phyloP scores from a whole-genome alignment of 1,140 invertebrate genomes.

The Drosophila athabasca region DNA sequence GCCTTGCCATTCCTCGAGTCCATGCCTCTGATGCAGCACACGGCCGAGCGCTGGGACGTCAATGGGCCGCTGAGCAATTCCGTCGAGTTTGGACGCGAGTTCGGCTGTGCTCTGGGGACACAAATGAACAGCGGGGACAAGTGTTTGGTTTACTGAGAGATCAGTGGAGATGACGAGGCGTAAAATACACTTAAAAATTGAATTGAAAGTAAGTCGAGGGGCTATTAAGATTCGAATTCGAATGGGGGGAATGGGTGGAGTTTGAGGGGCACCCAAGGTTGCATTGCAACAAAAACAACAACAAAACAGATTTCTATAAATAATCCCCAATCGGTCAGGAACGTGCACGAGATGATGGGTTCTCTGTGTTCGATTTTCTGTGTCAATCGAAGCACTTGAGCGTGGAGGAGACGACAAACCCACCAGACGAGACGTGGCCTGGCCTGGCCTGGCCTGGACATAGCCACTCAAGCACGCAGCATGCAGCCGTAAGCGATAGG shows the following conservation, averaged over 20 bases:
- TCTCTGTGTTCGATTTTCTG: slow-evolving; percentile 8
- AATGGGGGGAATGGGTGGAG: not conserved
- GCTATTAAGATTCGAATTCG: too few relatives aligned
- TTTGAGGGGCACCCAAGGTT: not conserved
- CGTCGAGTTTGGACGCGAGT: slow-evolving; percentile 69
- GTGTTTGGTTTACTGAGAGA: slow-evolving; percentile 61
- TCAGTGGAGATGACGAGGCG: not conserved
- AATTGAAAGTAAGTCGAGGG: slow-evolving; percentile 24
- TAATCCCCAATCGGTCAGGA: not conserved
- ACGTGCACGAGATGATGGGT: too few relatives aligned
- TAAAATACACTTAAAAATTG: slow-evolving; percentile 13
- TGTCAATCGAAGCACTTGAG: slow-evolving; percentile 56
- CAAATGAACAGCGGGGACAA: slow-evolving; percentile 79
- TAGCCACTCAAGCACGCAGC: slow-evolving; percentile 67
- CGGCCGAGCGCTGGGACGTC: slow-evolving; percentile 63
- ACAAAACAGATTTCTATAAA: not conserved
- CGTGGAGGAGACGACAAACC: slow-evolving; percentile 6
- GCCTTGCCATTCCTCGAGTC: slow-evolving; percentile 29
- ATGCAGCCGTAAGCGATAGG: slow-evolving; percentile 33
- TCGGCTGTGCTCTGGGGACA: slow-evolving; percentile 59
- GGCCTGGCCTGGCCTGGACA: slow-evolving; percentile 34
- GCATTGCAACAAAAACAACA: not conserved
- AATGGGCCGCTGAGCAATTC: slow-evolving; percentile 72
- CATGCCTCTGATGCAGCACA: slow-evolving; percentile 64
- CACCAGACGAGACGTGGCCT: slow-evolving; percentile 34